Evolutionary conservation across 2,888 invertebrate species (phyloP), one percentile per base, ranked within the genome.

Genomic region (Ecliptopera silaceata): DNA sequence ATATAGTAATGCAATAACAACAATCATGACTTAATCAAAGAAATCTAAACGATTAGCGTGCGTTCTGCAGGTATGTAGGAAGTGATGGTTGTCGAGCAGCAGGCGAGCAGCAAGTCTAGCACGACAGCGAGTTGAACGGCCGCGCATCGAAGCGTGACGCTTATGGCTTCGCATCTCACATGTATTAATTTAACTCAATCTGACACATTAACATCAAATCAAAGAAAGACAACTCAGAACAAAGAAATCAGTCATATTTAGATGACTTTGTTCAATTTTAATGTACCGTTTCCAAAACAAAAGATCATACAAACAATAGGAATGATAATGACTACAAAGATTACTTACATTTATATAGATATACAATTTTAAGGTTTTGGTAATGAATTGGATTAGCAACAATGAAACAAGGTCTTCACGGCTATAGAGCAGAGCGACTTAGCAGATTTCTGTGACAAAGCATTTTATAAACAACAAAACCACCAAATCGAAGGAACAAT

Each of bases 361-460:
- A 69, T 55, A 55, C 45, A 54, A 54, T 65, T 58, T 51, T 49
- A 46, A 51, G 51, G 67, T 59, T 65, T 66, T 68, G 71, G 64
- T 84, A 80, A 86, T 88, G 80, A 85, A 76, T 78, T 72, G 71
- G 80, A 84, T 81, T 79, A 78, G 65, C 78, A 82, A 87, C 86
- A 88, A 89, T 82, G 77, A 80, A 77, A 68, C 70, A 61, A 61
- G 69, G 71, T 77, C 70, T 77, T 75, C 75, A 72, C 63, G 63
- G 66, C 65, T 69, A 59, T 69, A 66, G 77, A 79, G 77, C 74
- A 78, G 76, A 75, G 70, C 76, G 79, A 78, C 80, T 86, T 82
- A 83, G 72, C 82, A 82, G 88, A 86, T 87, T 86, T 84, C 74
- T 81, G 84, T 87, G 88, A 90, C 88, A 90, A 90, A 90, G 90